Base-by-base conservation (phyloP, 1,140 invertebrate genomes). In the Macrosteles quadrilineatus region DNA sequence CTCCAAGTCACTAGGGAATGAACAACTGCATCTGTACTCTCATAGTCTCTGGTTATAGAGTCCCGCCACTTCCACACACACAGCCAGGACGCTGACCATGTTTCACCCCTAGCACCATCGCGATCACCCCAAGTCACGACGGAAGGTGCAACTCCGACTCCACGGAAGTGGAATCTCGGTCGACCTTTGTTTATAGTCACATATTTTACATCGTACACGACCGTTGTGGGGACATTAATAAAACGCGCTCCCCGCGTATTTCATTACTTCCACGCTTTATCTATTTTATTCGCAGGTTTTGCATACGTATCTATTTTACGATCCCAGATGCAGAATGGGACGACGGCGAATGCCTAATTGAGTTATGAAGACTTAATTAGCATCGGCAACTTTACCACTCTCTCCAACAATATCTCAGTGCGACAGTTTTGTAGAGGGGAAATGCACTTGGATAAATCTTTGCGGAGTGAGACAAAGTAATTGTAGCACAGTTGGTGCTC, bases 191-290 rank as follows among this genome's bases (percentile, higher is more conserved):
- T 50, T 50, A 50, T 50, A 50, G 47, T n/a, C 47, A 50, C 47
- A 50, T 50, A 50, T 50, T 50, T 50, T 50, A 50, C 47, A 50
- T 50, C 47, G 47, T 50, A 50, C 47, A 50, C 47, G 47, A 50
- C 47, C 21, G 47, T 11, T 50, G 47, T 21, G 14, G 47, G 47
- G 47, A 50, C 47, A 50, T 50, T 50, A 50, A 50, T 50, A 50
- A 50, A 50, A 50, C 47, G 47, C 47, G 47, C 47, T 50, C 47
- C 6, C 21, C 14, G 47, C 47, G 47, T 50, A 50, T 50, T 50
- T 50, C 47, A 50, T 50, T 50, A 50, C 47, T 50, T 50, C 47
- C 21, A 17, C 47, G 47, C 47, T 50, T 50, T 50, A 50, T 50
- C 47, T 50, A 50, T 50, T 50, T 50, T 50, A 50, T 50, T 50